These are phyloP conservation scores for Paracentrotus lividus DNA, from an alignment of 53 echinoderm and acorn worm genomes.

Conservation along the genomic window DNA sequence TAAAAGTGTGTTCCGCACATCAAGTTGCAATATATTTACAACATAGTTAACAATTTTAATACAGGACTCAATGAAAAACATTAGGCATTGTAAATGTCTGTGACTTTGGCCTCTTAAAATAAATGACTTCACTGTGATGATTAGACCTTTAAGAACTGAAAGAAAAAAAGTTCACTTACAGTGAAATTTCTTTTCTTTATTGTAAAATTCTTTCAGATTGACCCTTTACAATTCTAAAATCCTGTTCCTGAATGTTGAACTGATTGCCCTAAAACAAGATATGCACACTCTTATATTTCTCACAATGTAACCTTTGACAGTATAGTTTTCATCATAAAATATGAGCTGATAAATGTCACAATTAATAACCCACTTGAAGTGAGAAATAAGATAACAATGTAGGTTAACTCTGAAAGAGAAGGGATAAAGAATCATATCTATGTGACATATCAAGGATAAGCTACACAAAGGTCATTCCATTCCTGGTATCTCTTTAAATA, in stretches of 20 bases:
- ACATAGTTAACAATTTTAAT: no score
- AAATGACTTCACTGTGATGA: neutral
- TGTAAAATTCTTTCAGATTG: neutral
- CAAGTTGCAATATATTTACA: no score
- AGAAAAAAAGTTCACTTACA: neutral
- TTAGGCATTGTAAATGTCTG: no score
- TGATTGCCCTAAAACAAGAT: neutral
- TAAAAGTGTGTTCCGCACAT: no score
- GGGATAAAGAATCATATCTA: neutral
- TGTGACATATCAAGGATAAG: neutral
- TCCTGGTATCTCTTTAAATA: neutral
- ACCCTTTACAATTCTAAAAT: neutral
- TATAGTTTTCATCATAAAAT: neutral
- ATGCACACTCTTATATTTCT: neutral
- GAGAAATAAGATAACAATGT: neutral
- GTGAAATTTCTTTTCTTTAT: neutral
- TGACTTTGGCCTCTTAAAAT: no score
- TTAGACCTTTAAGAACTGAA: neutral
- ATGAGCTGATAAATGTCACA: neutral
- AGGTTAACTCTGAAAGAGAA: neutral
- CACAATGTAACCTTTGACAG: neutral
- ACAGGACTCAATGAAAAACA: no score
- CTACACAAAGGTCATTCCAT: neutral
- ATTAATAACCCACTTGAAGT: neutral
- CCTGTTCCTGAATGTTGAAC: neutral